Percentiles rank a stretch among this genome's conserved stretches.
These are phyloP conservation scores for Coenonympha glycerion DNA, from an alignment of 2,888 invertebrate species.

Conservation along the genomic window DNA sequence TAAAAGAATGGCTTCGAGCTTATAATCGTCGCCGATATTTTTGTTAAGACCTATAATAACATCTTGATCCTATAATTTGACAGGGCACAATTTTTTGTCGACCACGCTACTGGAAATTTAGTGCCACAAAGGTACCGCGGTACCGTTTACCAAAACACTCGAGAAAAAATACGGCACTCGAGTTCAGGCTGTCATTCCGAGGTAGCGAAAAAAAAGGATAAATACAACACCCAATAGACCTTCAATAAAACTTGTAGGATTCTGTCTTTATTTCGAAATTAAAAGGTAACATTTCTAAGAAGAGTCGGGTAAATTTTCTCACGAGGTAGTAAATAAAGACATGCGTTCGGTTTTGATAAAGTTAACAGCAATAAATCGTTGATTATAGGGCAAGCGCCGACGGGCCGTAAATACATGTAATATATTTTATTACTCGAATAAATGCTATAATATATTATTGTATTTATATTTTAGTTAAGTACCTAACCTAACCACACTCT, in stretches of 20 bases:
- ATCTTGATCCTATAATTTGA: constrained; percentile 32
- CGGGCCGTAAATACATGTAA: constrained; percentile 58
- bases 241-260: constrained; percentile 64
- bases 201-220: constrained; percentile 48
- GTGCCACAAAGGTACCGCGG: constrained; percentile 30
- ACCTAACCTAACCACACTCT: too few relatives aligned
- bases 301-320: constrained; percentile 55
- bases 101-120: constrained; percentile 24
- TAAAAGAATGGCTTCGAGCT: not conserved
- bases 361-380: constrained; percentile 66
- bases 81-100: constrained; percentile 28
- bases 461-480: too few relatives aligned
- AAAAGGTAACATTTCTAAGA: constrained; percentile 65
- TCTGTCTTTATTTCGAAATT: constrained; percentile 68
- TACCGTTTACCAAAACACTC: constrained; percentile 44
- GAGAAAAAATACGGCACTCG: constrained; percentile 38
- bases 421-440: constrained; percentile 59
- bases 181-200: constrained; percentile 32
- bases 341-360: constrained; percentile 57
- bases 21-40: not conserved
- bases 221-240: constrained; percentile 55
- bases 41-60: constrained; percentile 44
- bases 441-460: constrained; percentile 38
- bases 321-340: constrained; percentile 48
- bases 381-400: constrained; percentile 66